Evolutionary conservation across 1,140 invertebrate species (phyloP), one percentile per base, ranked within the genome.

Genomic region (Andricus grossulariae): DNA sequence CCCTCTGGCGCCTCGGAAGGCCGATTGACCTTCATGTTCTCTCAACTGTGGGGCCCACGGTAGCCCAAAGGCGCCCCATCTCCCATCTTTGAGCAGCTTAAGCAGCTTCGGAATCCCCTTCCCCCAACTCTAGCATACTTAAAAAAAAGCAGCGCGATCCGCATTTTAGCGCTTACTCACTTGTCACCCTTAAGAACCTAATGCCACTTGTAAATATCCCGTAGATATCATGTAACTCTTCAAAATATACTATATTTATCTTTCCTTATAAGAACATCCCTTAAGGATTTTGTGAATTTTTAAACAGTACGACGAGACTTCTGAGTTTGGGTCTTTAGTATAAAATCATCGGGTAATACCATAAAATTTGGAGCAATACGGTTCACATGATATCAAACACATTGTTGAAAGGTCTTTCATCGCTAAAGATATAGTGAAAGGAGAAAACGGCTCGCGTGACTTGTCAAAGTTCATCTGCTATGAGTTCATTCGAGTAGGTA

Each of bases 11-110:
- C 81, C 79, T 82, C 55, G 57, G 73, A 86, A 72, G 78, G 79
- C 85, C 83, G 82, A 85, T 85, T 84, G 86, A 86, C 86, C 86
- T 87, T 82, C 84, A 85, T 85, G 84, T 87, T 80, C 79, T 87
- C 82, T 72, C 79, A 74, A 75, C 81, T 77, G 74, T 49, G 79
- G 78, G 78, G 79, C 79, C 80, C 71, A 80, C 85, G 55, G 86
- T 81, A 87, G 83, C 83, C 51, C 50, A 19, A 66, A 78, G 71
- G 52, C 72, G 54, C 13, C 49, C 78, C 76, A 52, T 71, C 76
- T 55, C 75, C 16, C n/a, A 54, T 66, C 60, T 82, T 79, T 82
- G 80, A 84, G 81, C 78, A 75, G 78, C 83, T 87, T 85, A 87
- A 86, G 80, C 80, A 82, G 80, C 78, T 57, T 25, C 45, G 55